Conservation (phyloP, 2,797 vertebrate genomes). For the Phrynocephalus forsythii region DNA sequence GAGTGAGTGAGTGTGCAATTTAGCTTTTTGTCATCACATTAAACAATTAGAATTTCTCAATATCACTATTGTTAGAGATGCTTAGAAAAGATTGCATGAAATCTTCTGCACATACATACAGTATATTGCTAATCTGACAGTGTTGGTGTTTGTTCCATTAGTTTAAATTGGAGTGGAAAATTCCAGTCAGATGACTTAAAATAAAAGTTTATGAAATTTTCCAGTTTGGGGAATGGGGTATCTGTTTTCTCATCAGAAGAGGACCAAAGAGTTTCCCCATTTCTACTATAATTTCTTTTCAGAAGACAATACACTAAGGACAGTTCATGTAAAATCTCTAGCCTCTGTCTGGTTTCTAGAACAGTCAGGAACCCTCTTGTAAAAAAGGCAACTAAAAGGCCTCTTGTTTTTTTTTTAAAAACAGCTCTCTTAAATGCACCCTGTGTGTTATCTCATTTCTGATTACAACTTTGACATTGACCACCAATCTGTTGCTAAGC, state of each 20-base stretch:
- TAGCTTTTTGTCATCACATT: not conserved
- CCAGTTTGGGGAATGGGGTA: not conserved
- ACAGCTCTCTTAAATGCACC: not conserved
- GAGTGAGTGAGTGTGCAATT: not conserved
- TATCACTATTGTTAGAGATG: not conserved
- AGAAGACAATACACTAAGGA: not conserved
- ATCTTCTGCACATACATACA: not conserved
- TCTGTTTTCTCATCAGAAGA: not conserved
- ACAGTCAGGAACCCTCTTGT: not conserved
- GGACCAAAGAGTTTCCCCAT: not conserved
- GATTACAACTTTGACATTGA: too few relatives aligned
- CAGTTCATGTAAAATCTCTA: not conserved
- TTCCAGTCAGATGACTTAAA: too few relatives aligned
- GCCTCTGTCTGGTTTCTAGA: conserved; percentile 3
- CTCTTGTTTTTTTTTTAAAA: too few relatives aligned
- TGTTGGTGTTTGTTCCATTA: not conserved
- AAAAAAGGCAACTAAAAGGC: not conserved
- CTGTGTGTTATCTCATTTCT: not conserved
- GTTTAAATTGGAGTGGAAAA: not conserved
- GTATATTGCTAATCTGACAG: not conserved
- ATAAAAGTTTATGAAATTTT: not conserved
- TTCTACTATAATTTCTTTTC: conserved; percentile 3
- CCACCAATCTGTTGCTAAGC: too few relatives aligned
- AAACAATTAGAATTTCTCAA: not conserved
- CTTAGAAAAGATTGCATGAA: not conserved